Base-by-base conservation (phyloP, 2,888 invertebrate species). In the Drosophila rubida region DNA sequence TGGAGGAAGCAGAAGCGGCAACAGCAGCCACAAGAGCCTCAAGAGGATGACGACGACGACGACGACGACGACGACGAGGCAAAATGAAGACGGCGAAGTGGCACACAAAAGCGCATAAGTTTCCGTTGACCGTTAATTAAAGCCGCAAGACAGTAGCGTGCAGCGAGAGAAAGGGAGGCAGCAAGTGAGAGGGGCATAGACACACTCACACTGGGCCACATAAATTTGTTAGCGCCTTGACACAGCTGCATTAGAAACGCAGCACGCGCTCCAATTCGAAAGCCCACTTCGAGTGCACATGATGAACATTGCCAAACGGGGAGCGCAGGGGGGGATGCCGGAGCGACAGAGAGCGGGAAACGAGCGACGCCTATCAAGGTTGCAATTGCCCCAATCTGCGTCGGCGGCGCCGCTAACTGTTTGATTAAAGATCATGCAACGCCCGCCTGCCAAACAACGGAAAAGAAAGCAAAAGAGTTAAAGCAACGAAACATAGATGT, bases 61-160 rank as follows among this genome's bases (percentile, higher is more conserved):
- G 30, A 14, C 27, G 51, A 55, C 19, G 25, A 53, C 11, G 35
- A 32, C 50, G 30, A 14, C 27, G 51, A 23, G 41, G 49, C 71
- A 16, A 48, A 57, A 55, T 42, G 49, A 71, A 16, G 53, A 57
- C 51, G 61, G 69, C 55, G 63, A 79, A 77, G 81, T 72, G 68
- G 72, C 77, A 75, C 72, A 74, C 80, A 74, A 84, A 78, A 78
- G 78, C 87, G 78, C 87, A 87, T 84, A 82, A 75, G 85, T 84
- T 84, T 81, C 75, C 75, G 81, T 75, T 84, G 86, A 77, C 88
- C 88, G 86, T 87, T 84, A 87, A 84, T 84, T 85, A 85, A 84
- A 87, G 73, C 83, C 86, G 66, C 83, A 80, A 87, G 72, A 78
- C 78, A 42, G 86, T 82, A 76, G 80, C 69, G 25, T 82, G 57